Evolutionary conservation across 2,113 vertebrate genomes (phyloP).

Genomic region (Callithrix jacchus): DNA sequence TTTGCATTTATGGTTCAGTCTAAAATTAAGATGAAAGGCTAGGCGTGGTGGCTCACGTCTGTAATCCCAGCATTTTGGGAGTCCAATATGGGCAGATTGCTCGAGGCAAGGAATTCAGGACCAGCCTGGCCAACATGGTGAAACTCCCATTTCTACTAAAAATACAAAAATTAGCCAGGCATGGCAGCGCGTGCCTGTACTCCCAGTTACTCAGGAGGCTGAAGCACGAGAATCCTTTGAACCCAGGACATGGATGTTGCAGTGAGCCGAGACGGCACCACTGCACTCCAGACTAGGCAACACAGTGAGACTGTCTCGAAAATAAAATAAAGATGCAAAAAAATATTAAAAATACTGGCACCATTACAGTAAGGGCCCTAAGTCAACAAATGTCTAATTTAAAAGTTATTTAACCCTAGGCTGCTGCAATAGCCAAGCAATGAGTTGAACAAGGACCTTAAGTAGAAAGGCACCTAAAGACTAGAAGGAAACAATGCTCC

Average conservation of each 20-base stretch:
- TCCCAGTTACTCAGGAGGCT: no score
- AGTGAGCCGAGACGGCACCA: neutral
- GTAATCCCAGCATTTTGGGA: no score
- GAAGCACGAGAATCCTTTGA: no score
- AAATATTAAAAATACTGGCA: neutral
- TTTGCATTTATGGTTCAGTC: constrained; percentile 35
- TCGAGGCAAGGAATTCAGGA: no score
- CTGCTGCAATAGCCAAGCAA: constrained; percentile 33
- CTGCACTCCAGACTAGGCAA: neutral
- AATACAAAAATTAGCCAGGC: no score
- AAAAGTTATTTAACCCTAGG: constrained; percentile 26
- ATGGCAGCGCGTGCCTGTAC: no score
- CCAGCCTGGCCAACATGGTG: no score
- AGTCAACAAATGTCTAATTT: constrained; percentile 42
- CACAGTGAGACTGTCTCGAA: neutral
- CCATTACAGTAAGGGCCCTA: constrained; percentile 11
- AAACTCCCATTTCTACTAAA: no score
- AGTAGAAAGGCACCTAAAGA: constrained; percentile 15
- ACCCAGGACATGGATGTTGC: neutral
- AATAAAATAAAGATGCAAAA: neutral
- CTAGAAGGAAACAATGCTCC: constrained; percentile 23
- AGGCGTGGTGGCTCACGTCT: no score
- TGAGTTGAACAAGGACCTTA: constrained; percentile 5
- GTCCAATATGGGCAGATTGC: no score
- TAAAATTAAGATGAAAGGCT: constrained; percentile 33